Evolutionary conservation across 2,797 vertebrate species (phyloP), one percentile per base, ranked within the genome.

Genomic region (Merluccius polli): DNA sequence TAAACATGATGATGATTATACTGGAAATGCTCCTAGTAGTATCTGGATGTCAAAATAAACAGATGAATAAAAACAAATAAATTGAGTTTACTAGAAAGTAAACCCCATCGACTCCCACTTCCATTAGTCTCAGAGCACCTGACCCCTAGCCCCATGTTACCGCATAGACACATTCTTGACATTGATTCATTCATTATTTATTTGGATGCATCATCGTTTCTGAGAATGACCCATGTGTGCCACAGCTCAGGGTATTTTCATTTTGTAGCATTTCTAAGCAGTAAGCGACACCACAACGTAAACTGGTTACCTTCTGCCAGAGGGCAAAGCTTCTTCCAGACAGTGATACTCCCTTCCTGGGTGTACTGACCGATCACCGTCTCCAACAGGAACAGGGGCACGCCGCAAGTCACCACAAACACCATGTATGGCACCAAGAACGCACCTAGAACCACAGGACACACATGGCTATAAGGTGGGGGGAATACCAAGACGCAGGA

Each of bases 371-470:
- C 93, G 0, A 92, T 70, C 7, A 82, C 74, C 0, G 88, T 92
- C 84, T 94, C 94, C 89, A 94, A 77, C 74, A 94, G 85, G 77
- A 94, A 94, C 69, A 93, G 73, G 1, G 93, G 94, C 3, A 94
- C 31, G 0, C 90, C 93, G 67, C 93, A 93, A 5, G 88, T 92
- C 76, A 91, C 80, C 81, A 87, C 88, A 85, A 93, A 92, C 6
- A 93, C 88, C 80, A 94, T 31, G 77, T 94, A 94, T 0, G 93
- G 93, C 79, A 94, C 88, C 79, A 94, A 80, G 79, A 94, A 94
- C 0, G 91, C 92, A 75, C 94, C 93, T 94, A 12, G n/a, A 65
- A 65, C 59, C 59, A 65, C 59, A 65, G 59, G 59, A n/a, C 24
- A 65, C 9, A 65, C 59, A 65, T 24, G 24, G 24, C 59, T 65